Base-by-base conservation (phyloP, 1,140 invertebrate genomes). In the Drosophila subpulchrella region DNA sequence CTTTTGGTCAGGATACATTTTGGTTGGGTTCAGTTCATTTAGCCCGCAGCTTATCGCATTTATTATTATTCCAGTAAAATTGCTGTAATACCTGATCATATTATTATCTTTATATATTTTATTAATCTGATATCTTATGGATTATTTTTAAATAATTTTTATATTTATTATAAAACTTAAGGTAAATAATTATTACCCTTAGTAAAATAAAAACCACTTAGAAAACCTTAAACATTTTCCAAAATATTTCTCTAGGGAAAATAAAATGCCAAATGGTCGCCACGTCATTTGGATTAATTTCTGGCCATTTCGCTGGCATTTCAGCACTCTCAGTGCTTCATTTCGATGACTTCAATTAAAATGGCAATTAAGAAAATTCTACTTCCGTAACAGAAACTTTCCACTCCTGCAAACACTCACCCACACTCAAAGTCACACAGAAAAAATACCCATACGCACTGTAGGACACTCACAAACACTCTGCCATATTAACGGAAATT, bases 401-500 rank as follows among this genome's bases (percentile, higher is more conserved):
- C n/a, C 65, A 57, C 51, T 36, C 51, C 39, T 13, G 5, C 54
- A 36, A 17, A 39, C 30, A 34, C 36, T 12, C 36, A 44, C 30
- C 30, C n/a, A 57, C 15, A 27, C 54, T 24, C 11, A 36, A 2
- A 17, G 15, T 17, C 41, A 17, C 1, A 3, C 42, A 63, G 48
- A 63, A 13, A 66, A 50, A 67, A 17, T 32, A 70, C 66, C 36
- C 66, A 70, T 67, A 70, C 67, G 36, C 51, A 48, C 20, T 30
- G 63, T 51, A 24, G 38, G 36, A 24, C 67, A 47, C 48, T 17
- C 39, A 27, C 27, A 38, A 15, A 59, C 75, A 59, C 53, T 36
- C 48, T 53, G n/a, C 47, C 65, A 72, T 81, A 81, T 81, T 81
- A 81, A 81, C 77, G 77, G 78, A 81, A 81, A 81, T 81, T 81